A percentile compares a stretch with the other conserved stretches of the same genome.
Conservation (phyloP, 30 jellyfish, hydroid and myxozoan species). For the Calvadosia cruxmelitensis region DNA sequence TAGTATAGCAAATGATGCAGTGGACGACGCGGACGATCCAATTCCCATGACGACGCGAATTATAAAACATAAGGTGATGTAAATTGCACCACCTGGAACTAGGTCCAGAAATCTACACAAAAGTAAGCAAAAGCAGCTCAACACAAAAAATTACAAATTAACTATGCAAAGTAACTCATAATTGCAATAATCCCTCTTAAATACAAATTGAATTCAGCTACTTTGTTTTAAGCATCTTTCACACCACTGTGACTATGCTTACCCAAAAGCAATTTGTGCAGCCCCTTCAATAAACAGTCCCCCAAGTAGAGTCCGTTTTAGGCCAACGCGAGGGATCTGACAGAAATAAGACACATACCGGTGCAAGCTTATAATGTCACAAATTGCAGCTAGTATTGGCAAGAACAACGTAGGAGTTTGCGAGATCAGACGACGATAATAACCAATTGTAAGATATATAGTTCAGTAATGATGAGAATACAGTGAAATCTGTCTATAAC, state of each 20-base stretch:
- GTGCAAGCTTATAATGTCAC: no score
- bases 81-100: conserved; percentile 34
- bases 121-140: background rate
- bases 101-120: conserved; percentile 42
- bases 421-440: no score
- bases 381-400: no score
- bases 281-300: conserved; percentile 75
- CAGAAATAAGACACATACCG: background rate
- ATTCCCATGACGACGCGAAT: conserved; percentile 64
- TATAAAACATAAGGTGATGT: conserved; percentile 46
- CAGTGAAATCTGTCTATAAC: no score
- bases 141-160: background rate
- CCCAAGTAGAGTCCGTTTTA: conserved; percentile 31
- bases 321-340: conserved; percentile 71
- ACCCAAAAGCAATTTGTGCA: conserved; percentile 82
- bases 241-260: background rate
- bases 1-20: conserved; percentile 56
- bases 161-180: background rate
- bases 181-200: no score
- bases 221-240: background rate
- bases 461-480: no score
- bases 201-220: no score
- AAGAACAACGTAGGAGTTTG: no score
- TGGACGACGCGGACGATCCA: conserved; percentile 65
- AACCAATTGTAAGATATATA: no score